phyloP scores from a whole-genome alignment of 2,113 vertebrate genomes.

The Conger conger region DNA sequence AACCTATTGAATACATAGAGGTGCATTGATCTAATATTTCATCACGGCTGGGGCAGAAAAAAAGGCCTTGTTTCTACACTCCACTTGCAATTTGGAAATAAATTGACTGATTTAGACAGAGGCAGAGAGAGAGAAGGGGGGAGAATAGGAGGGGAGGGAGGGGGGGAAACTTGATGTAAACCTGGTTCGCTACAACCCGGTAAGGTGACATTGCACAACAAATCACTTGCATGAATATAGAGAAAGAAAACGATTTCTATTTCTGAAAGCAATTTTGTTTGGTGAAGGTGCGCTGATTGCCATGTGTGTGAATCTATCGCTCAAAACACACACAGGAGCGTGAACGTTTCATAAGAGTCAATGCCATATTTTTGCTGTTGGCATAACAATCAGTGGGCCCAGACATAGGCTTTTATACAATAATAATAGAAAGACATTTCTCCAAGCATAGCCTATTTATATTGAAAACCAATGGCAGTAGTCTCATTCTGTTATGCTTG shows the following conservation, averaged over 20 bases:
- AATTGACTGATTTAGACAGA: constrained; percentile 80
- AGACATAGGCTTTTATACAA: constrained; percentile 60
- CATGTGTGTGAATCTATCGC: constrained; percentile 73
- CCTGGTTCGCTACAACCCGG: constrained; percentile 63
- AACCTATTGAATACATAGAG: constrained; percentile 71
- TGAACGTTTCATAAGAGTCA: constrained; percentile 67
- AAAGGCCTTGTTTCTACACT: constrained; percentile 72
- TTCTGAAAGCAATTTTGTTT: constrained; percentile 79
- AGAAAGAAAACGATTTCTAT: constrained; percentile 78
- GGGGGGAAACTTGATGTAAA: constrained; percentile 56
- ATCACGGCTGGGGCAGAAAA: constrained; percentile 49
- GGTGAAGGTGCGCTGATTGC: constrained; percentile 72
- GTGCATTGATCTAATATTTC: constrained; percentile 79
- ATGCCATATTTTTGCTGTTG: constrained; percentile 70
- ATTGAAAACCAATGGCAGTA: constrained; percentile 49
- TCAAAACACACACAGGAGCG: constrained; percentile 60
- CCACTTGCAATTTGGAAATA: constrained; percentile 82
- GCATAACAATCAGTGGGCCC: constrained; percentile 70
- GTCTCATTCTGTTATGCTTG: constrained; percentile 48
- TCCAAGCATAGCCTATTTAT: constrained; percentile 49
- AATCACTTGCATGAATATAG: constrained; percentile 78
- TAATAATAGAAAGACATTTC: constrained; percentile 62
- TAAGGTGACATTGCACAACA: constrained; percentile 81
- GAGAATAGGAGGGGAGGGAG: background rate
- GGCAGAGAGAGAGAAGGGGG: constrained; percentile 56